These are phyloP conservation scores for Ecliptopera silaceata DNA, from an alignment of 2,888 invertebrate species.

Conservation along the genomic window DNA sequence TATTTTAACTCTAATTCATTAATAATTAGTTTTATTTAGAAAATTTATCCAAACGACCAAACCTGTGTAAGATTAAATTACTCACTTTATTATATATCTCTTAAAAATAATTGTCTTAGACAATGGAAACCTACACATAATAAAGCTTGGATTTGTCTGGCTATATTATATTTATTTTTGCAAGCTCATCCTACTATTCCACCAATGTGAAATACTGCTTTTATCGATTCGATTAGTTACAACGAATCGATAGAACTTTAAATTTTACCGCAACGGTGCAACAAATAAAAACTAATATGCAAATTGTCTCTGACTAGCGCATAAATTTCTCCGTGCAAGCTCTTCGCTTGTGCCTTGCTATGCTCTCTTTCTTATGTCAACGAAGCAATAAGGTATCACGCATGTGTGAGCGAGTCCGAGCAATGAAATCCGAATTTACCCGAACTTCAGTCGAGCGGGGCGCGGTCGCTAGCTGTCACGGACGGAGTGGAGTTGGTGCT, in stretches of 20 bases:
- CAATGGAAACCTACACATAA: too few relatives aligned
- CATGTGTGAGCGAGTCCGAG: constrained; percentile 79
- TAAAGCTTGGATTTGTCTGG: too few relatives aligned
- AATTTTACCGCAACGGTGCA: constrained; percentile 35
- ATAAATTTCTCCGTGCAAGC: constrained; percentile 41
- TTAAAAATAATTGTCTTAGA: too few relatives aligned
- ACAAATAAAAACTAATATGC: constrained; percentile 22
- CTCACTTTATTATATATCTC: too few relatives aligned
- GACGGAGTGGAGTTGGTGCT: constrained; percentile 77
- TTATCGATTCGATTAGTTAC: too few relatives aligned
- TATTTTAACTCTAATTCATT: too few relatives aligned
- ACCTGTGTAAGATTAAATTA: too few relatives aligned
- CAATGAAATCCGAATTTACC: constrained; percentile 75
- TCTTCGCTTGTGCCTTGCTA: constrained; percentile 25
- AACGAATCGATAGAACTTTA: constrained; percentile 14
- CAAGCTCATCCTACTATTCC: too few relatives aligned
- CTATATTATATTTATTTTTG: too few relatives aligned
- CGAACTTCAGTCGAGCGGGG: constrained; percentile 84
- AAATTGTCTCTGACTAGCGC: constrained; percentile 52
- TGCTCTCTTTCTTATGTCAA: constrained; percentile 66
- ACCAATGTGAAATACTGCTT: too few relatives aligned
- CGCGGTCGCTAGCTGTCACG: constrained; percentile 83
- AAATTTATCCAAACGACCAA: too few relatives aligned
- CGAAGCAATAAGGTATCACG: constrained; percentile 69
- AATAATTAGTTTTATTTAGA: too few relatives aligned